Conservation (phyloP, 2,888 invertebrate species). For the Cerastis leucographa region DNA sequence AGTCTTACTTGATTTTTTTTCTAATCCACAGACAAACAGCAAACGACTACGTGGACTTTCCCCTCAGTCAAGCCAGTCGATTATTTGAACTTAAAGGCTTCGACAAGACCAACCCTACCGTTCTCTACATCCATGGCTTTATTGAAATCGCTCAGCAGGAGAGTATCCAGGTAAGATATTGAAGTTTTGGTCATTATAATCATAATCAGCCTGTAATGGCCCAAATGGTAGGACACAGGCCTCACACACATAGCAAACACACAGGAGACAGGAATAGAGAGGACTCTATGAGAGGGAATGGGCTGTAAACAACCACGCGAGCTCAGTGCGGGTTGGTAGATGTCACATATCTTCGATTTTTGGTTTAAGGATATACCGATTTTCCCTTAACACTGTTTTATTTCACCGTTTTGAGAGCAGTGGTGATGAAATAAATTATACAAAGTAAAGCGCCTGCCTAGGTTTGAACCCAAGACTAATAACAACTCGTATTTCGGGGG, state of each 20-base stretch:
- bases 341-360: neutral
- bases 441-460: neutral
- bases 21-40: slow-evolving; percentile 76
- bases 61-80: slow-evolving; percentile 84
- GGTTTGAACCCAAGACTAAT: neutral
- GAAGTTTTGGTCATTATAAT: neutral
- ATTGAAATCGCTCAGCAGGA: slow-evolving; percentile 90
- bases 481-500: neutral
- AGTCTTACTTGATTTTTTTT: neutral
- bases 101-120: slow-evolving; percentile 86
- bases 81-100: slow-evolving; percentile 87
- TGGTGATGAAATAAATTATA: neutral
- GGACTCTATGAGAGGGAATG: neutral
- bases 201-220: neutral
- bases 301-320: neutral
- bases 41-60: slow-evolving; percentile 87
- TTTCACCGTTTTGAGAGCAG: too few relatives aligned
- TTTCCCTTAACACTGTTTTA: neutral
- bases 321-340: neutral
- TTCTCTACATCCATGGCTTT: slow-evolving; percentile 91
- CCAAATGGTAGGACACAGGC: neutral
- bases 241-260: too few relatives aligned
- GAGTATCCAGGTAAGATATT: slow-evolving; percentile 86
- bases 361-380: neutral
- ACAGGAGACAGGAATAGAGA: too few relatives aligned